Evolutionary conservation across 2,113 vertebrate species (phyloP).

Genomic region (Danionella cerebrum): DNA sequence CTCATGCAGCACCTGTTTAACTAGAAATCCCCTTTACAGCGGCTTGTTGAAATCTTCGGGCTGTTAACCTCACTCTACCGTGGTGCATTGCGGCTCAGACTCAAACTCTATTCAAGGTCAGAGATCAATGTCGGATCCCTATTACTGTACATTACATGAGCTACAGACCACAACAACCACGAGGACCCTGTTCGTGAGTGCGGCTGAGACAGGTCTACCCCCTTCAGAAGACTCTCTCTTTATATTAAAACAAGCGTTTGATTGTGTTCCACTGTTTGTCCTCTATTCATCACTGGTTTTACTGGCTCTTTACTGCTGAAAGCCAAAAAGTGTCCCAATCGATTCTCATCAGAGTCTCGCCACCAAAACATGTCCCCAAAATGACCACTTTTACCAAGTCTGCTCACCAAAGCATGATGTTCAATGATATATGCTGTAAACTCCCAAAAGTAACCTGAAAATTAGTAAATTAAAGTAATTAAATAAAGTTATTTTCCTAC

Average conservation of each 20-base stretch:
- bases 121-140: not conserved
- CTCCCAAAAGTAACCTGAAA: no score
- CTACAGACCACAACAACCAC: not conserved
- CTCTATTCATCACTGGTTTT: not conserved
- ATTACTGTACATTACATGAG: conserved; percentile 23
- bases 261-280: not conserved
- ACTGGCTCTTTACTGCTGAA: not conserved
- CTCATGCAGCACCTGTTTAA: not conserved
- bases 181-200: not conserved
- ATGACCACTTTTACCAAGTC: no score
- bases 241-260: not conserved
- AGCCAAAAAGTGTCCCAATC: not conserved
- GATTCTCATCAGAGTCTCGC: no score
- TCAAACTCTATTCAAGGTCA: conserved; percentile 15
- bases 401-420: no score
- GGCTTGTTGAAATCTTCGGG: not conserved
- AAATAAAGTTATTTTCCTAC: no score
- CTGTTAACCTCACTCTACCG: not conserved
- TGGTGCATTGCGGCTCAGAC: conserved; percentile 27
- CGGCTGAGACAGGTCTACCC: not conserved
- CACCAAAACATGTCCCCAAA: not conserved
- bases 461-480: no score
- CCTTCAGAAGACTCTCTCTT: not conserved
- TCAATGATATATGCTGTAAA: no score
- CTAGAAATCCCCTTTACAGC: not conserved